Conservation (phyloP, 64 coral and sea anemone species). For the Dendronephthya gigantea region DNA sequence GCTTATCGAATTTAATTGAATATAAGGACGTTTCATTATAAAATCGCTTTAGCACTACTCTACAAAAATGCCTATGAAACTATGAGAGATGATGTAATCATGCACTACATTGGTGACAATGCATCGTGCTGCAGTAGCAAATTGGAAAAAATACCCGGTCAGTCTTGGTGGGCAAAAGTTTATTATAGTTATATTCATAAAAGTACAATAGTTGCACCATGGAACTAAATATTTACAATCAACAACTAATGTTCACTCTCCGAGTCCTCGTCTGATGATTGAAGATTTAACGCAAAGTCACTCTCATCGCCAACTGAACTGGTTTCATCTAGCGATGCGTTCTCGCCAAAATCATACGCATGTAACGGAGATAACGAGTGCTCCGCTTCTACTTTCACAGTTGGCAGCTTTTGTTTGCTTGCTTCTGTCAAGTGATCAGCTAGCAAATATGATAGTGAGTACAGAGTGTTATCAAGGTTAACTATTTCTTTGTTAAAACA, state of each 20-base stretch:
- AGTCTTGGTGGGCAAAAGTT: too few relatives aligned
- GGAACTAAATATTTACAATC: not conserved
- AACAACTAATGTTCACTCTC: not conserved
- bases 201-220: not conserved
- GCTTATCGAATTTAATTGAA: too few relatives aligned
- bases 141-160: too few relatives aligned
- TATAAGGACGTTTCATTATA: too few relatives aligned
- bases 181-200: not conserved
- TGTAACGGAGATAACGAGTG: not conserved
- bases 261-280: not conserved
- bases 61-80: too few relatives aligned
- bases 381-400: not conserved
- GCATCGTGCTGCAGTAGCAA: too few relatives aligned
- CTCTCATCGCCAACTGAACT: not conserved
- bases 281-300: not conserved
- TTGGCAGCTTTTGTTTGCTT: not conserved
- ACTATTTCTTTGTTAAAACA: not conserved
- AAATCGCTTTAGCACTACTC: too few relatives aligned
- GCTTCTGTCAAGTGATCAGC: not conserved
- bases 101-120: too few relatives aligned
- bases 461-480: not conserved
- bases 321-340: not conserved
- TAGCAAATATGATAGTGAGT: not conserved
- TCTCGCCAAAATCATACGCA: not conserved
- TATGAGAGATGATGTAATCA: too few relatives aligned